These are phyloP conservation scores for Leptocoma aspasia DNA, from an alignment of 2,113 vertebrate species.

Conservation along the genomic window DNA sequence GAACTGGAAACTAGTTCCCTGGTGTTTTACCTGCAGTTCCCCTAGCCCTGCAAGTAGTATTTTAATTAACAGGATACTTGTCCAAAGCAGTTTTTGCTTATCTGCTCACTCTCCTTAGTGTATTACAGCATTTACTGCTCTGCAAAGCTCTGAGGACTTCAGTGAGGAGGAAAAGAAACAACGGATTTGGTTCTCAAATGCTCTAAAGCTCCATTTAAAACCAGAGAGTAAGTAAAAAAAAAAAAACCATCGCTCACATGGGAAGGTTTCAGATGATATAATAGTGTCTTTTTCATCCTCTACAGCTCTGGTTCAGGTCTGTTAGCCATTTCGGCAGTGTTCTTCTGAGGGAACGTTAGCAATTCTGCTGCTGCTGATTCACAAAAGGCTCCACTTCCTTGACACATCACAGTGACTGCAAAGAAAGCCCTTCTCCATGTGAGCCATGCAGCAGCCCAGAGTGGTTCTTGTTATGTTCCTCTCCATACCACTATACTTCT, in stretches of 20 bases:
- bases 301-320: not conserved
- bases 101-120: not conserved
- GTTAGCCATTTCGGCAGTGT: slow-evolving; percentile 20
- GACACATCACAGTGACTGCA: slow-evolving; percentile 22
- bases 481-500: not conserved
- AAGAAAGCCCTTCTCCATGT: slow-evolving; percentile 6
- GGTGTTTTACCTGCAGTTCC: not conserved
- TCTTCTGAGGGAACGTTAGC: not conserved
- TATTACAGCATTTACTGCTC: not conserved
- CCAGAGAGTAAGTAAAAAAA: not conserved
- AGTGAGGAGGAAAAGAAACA: not conserved
- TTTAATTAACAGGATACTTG: not conserved
- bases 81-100: not conserved
- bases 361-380: not conserved
- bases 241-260: rapidly evolving
- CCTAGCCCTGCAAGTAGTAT: not conserved
- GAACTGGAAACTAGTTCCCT: not conserved
- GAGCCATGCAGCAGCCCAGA: slow-evolving; percentile 2
- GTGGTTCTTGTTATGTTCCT: slow-evolving; percentile 46
- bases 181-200: not conserved
- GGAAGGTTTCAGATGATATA: not conserved
- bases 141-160: not conserved
- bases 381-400: slow-evolving; percentile 45
- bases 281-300: not conserved
- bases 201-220: not conserved